A percentile compares a stretch with the other conserved stretches of the same genome.
These are phyloP conservation scores for Ochropleura leucogaster DNA, from an alignment of 2,888 invertebrate genomes.

Conservation along the genomic window DNA sequence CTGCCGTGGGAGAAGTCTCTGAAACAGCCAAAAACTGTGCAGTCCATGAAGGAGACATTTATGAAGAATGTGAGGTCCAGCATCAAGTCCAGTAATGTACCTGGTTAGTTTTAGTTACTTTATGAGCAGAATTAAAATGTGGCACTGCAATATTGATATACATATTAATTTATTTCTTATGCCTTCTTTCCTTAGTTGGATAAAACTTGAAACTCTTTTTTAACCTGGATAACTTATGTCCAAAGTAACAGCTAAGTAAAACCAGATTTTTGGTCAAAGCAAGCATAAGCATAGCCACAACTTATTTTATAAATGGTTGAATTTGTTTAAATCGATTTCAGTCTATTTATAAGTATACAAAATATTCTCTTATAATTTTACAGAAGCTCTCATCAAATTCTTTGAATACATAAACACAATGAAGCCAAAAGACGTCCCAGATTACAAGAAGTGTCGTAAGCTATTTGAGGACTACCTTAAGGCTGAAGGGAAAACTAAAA, in stretches of 20 bases:
- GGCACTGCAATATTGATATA: background rate
- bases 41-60: constrained; percentile 92
- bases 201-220: background rate
- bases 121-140: background rate
- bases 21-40: constrained; percentile 91
- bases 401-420: constrained; percentile 93
- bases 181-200: background rate
- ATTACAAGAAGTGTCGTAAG: constrained; percentile 93
- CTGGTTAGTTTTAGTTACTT: constrained; percentile 73
- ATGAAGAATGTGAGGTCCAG: constrained; percentile 90
- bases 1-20: constrained; percentile 96
- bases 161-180: background rate
- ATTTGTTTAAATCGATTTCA: background rate
- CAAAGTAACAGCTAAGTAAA: background rate
- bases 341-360: background rate
- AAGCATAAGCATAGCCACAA: background rate
- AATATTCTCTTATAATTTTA: constrained; percentile 16
- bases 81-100: constrained; percentile 80
- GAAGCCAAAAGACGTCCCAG: constrained; percentile 93
- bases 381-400: constrained; percentile 92
- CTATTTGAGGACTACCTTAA: constrained; percentile 92
- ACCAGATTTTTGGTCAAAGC: background rate
- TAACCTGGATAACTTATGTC: background rate
- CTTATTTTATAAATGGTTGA: background rate
- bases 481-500: constrained; percentile 89